phyloP scores from a whole-genome alignment of 2,797 vertebrate species.

The Avahi laniger region DNA sequence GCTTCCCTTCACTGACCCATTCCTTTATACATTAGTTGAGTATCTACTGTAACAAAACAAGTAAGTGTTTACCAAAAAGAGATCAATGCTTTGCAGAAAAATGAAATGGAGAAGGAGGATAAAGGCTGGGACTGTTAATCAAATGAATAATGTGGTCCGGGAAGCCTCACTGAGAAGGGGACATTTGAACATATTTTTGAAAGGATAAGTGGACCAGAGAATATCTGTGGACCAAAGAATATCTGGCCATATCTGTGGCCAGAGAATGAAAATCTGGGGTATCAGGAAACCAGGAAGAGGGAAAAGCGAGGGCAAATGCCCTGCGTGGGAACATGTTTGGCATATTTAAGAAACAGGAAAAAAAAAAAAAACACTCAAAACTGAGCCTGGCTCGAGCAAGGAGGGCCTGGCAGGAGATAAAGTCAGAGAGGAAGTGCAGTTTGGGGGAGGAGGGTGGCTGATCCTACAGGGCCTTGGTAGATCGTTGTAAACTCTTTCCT shows the following conservation, averaged over 20 bases:
- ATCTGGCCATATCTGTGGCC: not conserved
- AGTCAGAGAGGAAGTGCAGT: not conserved
- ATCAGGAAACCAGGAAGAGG: not conserved
- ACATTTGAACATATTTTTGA: not conserved
- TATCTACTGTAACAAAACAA: not conserved
- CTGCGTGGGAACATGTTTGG: fast-evolving
- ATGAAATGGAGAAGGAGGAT: not conserved
- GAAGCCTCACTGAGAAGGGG: not conserved
- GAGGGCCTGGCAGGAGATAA: not conserved
- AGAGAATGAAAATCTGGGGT: not conserved
- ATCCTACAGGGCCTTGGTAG: fast-evolving
- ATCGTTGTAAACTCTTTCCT: not conserved
- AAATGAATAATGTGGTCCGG: not conserved
- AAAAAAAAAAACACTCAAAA: not conserved
- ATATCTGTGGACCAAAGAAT: too few relatives aligned
- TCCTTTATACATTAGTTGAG: not conserved
- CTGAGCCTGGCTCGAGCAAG: not conserved
- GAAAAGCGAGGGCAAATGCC: not conserved
- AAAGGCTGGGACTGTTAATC: not conserved
- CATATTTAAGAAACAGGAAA: not conserved
- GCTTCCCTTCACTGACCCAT: not conserved
- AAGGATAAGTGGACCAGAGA: too few relatives aligned
- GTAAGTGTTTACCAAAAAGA: not conserved
- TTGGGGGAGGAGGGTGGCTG: too few relatives aligned
- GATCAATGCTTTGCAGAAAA: not conserved